A percentile compares a stretch with the other conserved stretches of the same genome.
phyloP scores from a whole-genome alignment of 2,113 vertebrate species.

The Zosterops pallidus region DNA sequence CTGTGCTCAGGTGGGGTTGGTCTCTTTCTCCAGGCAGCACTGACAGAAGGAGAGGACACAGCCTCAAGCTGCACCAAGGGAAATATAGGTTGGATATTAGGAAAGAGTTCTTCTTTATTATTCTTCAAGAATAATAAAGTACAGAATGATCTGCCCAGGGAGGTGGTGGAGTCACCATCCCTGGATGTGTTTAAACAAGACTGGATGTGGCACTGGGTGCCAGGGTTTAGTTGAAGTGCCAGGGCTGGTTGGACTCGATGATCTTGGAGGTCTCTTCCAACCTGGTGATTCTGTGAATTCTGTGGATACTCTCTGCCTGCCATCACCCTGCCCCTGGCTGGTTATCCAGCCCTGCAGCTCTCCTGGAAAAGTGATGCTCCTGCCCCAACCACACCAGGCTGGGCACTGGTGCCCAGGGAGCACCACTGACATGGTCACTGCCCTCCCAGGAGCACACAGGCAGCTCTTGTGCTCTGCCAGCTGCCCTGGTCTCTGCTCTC shows the following conservation, averaged over 20 bases:
- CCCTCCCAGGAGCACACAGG: background rate
- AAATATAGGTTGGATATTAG: background rate
- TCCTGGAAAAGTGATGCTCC: background rate
- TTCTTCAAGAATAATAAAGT: background rate
- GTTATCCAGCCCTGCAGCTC: background rate
- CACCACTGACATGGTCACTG: background rate
- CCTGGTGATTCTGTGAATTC: background rate
- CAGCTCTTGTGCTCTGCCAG: background rate
- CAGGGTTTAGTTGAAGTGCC: background rate
- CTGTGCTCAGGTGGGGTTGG: background rate
- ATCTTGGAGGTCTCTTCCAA: background rate
- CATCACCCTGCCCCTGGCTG: background rate
- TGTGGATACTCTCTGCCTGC: rapidly evolving
- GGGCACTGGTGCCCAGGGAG: background rate
- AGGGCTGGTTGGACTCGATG: background rate
- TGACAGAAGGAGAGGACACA: background rate
- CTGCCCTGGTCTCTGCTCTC: background rate
- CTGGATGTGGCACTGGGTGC: background rate
- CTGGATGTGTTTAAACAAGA: background rate
- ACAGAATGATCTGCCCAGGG: background rate
- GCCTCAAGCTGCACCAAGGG: background rate
- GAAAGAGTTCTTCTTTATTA: background rate
- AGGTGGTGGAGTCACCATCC: background rate
- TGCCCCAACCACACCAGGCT: background rate
- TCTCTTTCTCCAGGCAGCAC: background rate